Conservation (phyloP, 2,797 vertebrate species). For the Octomys mimax region DNA sequence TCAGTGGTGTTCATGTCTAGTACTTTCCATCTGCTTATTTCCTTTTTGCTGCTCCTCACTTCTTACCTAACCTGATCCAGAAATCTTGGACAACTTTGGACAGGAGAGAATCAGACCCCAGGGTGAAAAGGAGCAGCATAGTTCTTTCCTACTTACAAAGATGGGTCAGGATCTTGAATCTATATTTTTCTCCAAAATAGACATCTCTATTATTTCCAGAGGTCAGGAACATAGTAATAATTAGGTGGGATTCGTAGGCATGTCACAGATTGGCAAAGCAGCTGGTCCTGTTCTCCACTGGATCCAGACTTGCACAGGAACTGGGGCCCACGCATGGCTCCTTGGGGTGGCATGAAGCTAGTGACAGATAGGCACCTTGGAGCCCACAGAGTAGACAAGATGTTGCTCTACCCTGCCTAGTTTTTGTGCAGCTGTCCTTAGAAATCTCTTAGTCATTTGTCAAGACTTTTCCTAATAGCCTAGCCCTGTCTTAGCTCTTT, state of each 20-base stretch:
- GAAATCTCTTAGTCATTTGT: not conserved
- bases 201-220: not conserved
- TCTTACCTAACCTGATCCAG: not conserved
- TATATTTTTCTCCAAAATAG: not conserved
- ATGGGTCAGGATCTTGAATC: not conserved
- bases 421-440: not conserved
- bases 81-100: not conserved
- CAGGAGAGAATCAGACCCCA: not conserved
- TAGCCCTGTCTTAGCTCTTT: not conserved
- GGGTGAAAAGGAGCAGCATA: not conserved
- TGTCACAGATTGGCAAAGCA: not conserved
- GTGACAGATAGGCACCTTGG: not conserved
- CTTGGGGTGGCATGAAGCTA: not conserved
- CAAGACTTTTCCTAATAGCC: slow-evolving; percentile 1
- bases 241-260: not conserved
- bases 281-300: not conserved
- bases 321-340: not conserved
- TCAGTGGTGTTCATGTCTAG: not conserved
- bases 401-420: not conserved
- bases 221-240: not conserved
- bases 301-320: not conserved
- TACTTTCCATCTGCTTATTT: not conserved
- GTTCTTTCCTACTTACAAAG: not conserved
- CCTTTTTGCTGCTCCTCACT: not conserved
- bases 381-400: not conserved